These are phyloP conservation scores for Euura lappo DNA, from an alignment of 1,140 invertebrate genomes.

Conservation along the genomic window DNA sequence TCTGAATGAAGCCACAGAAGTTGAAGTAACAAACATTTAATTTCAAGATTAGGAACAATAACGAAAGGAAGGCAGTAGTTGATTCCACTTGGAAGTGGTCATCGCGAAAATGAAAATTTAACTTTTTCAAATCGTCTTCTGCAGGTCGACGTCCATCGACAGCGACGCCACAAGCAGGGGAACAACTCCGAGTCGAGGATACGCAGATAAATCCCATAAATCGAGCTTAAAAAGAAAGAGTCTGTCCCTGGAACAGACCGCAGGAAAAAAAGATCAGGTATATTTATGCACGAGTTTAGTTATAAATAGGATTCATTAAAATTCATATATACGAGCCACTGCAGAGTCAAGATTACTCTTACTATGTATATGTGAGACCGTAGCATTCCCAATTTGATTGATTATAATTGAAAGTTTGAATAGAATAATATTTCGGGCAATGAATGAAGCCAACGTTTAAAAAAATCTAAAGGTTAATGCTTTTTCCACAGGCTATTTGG, in stretches of 20 bases:
- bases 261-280: conserved; percentile 67
- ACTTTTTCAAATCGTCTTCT: conserved; percentile 38
- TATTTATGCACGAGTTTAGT: conserved; percentile 35
- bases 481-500: conserved; percentile 46
- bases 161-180: conserved; percentile 52
- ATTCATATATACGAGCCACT: too few relatives aligned
- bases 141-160: conserved; percentile 53
- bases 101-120: conserved; percentile 48
- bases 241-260: conserved; percentile 77
- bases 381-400: conserved; percentile 22
- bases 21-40: too few relatives aligned
- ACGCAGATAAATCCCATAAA: conserved; percentile 45
- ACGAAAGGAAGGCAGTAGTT: too few relatives aligned
- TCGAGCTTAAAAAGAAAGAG: conserved; percentile 74
- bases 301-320: too few relatives aligned
- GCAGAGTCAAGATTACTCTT: too few relatives aligned
- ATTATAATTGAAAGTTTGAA: conserved; percentile 67
- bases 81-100: too few relatives aligned
- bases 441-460: too few relatives aligned
- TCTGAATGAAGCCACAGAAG: too few relatives aligned
- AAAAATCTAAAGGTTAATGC: conserved; percentile 15
- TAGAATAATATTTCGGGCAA: too few relatives aligned
- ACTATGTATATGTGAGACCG: conserved; percentile 11
- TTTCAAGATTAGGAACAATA: too few relatives aligned
- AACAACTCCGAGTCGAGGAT: conserved; percentile 49